phyloP scores from a whole-genome alignment of 2,797 vertebrate species.

The Cyclura pinguis region DNA sequence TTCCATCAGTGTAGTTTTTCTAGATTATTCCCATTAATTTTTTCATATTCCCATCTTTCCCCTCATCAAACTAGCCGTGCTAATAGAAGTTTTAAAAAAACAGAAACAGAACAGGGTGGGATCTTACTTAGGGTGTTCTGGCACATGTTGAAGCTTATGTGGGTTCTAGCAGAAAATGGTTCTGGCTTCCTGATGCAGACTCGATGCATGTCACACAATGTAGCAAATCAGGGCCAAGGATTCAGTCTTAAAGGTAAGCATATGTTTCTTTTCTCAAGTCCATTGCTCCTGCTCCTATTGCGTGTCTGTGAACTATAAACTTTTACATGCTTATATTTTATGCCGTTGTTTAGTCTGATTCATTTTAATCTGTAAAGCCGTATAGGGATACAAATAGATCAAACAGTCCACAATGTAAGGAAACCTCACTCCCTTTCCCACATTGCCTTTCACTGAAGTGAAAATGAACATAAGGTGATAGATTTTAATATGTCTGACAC shows the following conservation, averaged over 20 bases:
- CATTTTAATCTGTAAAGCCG: not conserved
- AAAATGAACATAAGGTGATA: not conserved
- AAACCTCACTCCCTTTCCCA: not conserved
- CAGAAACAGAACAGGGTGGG: not conserved
- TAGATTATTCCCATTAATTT: not conserved
- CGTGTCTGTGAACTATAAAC: not conserved
- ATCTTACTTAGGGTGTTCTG: not conserved
- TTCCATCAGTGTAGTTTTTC: not conserved
- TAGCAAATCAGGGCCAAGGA: not conserved
- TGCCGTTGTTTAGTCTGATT: not conserved
- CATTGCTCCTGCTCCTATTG: not conserved
- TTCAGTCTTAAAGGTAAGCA: conserved; percentile 21
- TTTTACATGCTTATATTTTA: not conserved
- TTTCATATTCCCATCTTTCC: not conserved
- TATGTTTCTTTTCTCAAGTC: not conserved
- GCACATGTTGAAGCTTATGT: not conserved
- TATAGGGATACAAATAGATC: not conserved
- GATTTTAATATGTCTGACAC: not conserved
- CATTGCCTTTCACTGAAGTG: not conserved
- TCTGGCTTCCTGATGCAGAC: not conserved
- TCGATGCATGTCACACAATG: not conserved
- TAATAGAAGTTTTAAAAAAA: conserved; percentile 5
- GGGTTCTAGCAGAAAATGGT: not conserved
- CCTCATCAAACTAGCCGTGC: not conserved
- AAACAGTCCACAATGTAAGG: not conserved